phyloP scores from a whole-genome alignment of 2,113 vertebrate species.

The Gasterosteus nipponicus region DNA sequence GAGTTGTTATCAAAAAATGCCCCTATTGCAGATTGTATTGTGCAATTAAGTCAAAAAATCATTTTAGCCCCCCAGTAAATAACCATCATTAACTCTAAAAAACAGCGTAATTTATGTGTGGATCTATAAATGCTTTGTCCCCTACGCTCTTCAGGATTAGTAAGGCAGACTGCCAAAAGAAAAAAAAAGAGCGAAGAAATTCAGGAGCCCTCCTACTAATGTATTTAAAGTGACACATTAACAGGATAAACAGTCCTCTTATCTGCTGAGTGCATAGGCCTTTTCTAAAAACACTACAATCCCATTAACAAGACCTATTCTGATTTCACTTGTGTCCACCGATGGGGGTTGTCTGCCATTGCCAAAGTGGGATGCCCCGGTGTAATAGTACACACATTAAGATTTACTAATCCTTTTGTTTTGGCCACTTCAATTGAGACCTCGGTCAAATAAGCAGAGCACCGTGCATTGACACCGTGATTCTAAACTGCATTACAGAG shows the following conservation, averaged over 20 bases:
- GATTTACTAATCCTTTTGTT: conserved; percentile 68
- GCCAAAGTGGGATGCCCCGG: conserved; percentile 50
- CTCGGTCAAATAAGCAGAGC: conserved; percentile 39
- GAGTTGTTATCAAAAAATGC: conserved; percentile 10
- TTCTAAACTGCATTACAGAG: conserved; percentile 18
- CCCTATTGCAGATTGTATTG: conserved; percentile 22
- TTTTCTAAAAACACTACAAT: conserved; percentile 78
- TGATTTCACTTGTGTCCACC: conserved; percentile 67
- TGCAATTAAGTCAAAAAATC: conserved; percentile 50
- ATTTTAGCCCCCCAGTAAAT: conserved; percentile 30
- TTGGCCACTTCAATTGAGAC: conserved; percentile 47
- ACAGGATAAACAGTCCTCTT: conserved; percentile 83
- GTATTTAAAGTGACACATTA: conserved; percentile 86
- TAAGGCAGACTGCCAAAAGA: conserved; percentile 75
- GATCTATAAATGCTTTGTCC: conserved; percentile 75
- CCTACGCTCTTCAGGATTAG: conserved; percentile 73
- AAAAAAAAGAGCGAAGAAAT: conserved; percentile 33
- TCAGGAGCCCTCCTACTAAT: conserved; percentile 72
- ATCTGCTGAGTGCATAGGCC: conserved; percentile 78
- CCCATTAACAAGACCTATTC: conserved; percentile 79
- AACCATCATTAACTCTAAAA: conserved; percentile 51
- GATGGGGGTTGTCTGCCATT: conserved; percentile 35
- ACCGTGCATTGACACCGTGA: conserved; percentile 4
- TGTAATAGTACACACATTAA: conserved; percentile 66
- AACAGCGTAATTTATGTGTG: conserved; percentile 63